Evolutionary conservation across 92 coral and sea anemone genomes (phyloP).

Genomic region (Parazoanthus darwini): DNA sequence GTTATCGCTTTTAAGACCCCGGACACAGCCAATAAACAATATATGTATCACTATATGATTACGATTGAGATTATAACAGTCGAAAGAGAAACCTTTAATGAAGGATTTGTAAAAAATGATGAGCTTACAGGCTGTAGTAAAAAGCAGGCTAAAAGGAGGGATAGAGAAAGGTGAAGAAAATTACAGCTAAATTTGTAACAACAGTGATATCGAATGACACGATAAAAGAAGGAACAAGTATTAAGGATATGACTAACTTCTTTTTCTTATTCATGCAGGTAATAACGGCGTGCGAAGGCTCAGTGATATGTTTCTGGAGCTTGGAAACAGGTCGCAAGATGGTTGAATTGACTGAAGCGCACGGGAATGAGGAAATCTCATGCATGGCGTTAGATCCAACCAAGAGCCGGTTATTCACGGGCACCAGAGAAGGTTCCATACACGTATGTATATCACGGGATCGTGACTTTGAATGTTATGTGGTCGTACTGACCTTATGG

Average conservation of each 20-base stretch:
- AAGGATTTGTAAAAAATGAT: too few species aligned
- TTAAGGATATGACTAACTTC: too few species aligned
- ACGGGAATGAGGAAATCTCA: conserved; percentile 89
- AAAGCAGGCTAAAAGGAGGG: too few species aligned
- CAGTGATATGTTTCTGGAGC: conserved; percentile 84
- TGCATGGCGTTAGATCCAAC: conserved; percentile 82
- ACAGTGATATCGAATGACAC: too few species aligned
- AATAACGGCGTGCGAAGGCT: conserved; percentile 90
- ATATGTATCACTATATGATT: too few species aligned
- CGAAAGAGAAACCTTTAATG: too few species aligned
- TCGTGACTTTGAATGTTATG: not conserved
- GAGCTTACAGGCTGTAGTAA: too few species aligned
- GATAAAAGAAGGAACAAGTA: not conserved
- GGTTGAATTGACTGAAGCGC: conserved; percentile 78
- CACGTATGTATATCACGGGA: conserved; percentile 59
- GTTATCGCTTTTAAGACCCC: too few species aligned
- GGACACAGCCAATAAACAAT: too few species aligned
- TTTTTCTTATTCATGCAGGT: conserved; percentile 53
- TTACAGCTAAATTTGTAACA: too few species aligned
- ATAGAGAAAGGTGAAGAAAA: too few species aligned
- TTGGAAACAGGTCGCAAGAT: conserved; percentile 75
- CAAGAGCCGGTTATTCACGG: conserved; percentile 87
- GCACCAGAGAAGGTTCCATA: conserved; percentile 84
- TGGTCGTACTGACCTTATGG: not conserved
- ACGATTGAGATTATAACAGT: too few species aligned